phyloP scores from a whole-genome alignment of 2,888 invertebrate species.

The Acronicta psi region DNA sequence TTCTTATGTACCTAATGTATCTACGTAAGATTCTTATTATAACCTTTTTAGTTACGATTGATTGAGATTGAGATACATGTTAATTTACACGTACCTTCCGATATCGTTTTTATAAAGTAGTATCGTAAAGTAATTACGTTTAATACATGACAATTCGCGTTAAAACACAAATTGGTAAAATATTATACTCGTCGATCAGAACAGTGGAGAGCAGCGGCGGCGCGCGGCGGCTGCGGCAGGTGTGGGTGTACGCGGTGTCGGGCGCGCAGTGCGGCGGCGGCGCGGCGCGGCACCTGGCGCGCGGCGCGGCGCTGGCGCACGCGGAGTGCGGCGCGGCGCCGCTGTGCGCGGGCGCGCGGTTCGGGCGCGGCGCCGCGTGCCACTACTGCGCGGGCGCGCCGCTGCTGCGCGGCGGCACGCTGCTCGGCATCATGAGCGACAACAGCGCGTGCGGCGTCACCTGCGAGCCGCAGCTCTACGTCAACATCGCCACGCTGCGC shows the following conservation, averaged over 20 bases:
- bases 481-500: constrained; percentile 63
- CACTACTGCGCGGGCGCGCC: constrained; percentile 77
- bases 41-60: no score
- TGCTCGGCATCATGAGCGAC: constrained; percentile 70
- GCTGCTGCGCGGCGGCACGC: constrained; percentile 61
- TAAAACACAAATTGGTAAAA: background rate
- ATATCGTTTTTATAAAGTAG: no score
- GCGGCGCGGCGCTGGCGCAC: constrained; percentile 32
- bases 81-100: no score
- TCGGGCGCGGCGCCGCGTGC: constrained; percentile 64
- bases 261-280: constrained; percentile 48
- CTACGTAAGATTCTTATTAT: no score
- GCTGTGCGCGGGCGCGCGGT: constrained; percentile 62
- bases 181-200: constrained; percentile 3
- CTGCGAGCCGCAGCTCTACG: constrained; percentile 76
- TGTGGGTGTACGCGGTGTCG: constrained; percentile 52
- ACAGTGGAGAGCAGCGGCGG: constrained; percentile 52
- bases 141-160: background rate
- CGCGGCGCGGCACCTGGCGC: constrained; percentile 63
- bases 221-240: constrained; percentile 58
- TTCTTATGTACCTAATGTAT: no score
- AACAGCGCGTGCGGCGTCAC: constrained; percentile 68
- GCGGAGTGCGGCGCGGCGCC: constrained; percentile 47
- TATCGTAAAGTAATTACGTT: no score
- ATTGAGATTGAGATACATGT: no score